Evolutionary conservation across 2,797 vertebrate genomes (phyloP).

Genomic region (Phalloptychus januarius): DNA sequence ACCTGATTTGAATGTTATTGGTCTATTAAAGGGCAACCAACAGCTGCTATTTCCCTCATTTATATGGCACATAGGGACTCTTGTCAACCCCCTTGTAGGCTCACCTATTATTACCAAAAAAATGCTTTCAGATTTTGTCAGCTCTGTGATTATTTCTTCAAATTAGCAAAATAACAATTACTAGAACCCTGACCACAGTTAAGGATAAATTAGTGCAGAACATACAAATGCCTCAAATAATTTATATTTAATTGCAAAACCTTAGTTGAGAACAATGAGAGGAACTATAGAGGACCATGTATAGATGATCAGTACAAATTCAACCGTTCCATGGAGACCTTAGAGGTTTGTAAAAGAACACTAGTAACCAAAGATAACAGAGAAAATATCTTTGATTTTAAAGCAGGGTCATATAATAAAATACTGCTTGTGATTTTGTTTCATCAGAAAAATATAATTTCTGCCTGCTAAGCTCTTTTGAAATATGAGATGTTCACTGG

Average conservation of each 20-base stretch:
- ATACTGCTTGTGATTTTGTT: constrained; percentile 46
- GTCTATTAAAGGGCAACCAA: constrained; percentile 11
- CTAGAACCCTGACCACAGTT: neutral
- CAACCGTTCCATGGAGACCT: neutral
- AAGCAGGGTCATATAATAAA: neutral
- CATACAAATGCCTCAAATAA: neutral
- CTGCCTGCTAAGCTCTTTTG: constrained; percentile 66
- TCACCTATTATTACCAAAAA: constrained; percentile 8
- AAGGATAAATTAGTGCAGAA: neutral
- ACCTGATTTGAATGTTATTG: constrained; percentile 31
- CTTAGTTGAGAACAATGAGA: neutral
- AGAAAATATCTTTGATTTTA: neutral
- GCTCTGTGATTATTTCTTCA: neutral
- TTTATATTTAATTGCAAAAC: neutral
- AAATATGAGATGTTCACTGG: constrained; percentile 53
- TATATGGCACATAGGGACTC: constrained; percentile 1
- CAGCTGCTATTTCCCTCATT: neutral
- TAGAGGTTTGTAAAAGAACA: neutral
- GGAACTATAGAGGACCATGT: neutral
- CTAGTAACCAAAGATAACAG: neutral
- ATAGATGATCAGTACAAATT: neutral
- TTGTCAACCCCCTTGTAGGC: neutral
- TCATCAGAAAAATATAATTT: constrained; percentile 66
- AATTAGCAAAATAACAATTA: neutral
- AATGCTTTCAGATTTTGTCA: neutral